Evolutionary conservation across 2,113 vertebrate genomes (phyloP).

Genomic region (Mola mola): DNA sequence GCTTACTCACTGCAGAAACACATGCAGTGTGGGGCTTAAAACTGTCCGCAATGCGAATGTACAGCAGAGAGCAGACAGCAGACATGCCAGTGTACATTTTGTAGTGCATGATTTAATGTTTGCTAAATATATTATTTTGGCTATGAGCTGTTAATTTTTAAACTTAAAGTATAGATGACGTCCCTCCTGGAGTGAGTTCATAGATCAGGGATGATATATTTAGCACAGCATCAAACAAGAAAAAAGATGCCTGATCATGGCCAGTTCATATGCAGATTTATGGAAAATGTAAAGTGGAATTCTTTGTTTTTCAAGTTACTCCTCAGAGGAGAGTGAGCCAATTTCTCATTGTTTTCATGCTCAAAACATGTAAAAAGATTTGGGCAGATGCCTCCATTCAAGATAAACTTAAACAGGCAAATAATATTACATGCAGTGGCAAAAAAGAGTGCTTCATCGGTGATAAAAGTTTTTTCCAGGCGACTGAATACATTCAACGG

Average conservation of each 20-base stretch:
- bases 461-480: constrained; percentile 11
- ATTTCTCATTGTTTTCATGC: not conserved
- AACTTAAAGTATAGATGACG: no score
- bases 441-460: no score
- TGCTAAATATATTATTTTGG: no score
- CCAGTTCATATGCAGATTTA: not conserved
- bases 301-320: not conserved
- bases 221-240: no score
- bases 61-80: no score
- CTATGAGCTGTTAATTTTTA: no score
- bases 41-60: no score
- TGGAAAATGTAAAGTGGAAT: constrained; percentile 13
- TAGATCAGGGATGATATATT: no score
- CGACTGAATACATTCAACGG: constrained; percentile 1
- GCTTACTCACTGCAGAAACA: constrained; percentile 3
- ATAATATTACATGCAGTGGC: no score
- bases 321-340: no score
- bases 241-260: not conserved
- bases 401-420: constrained; percentile 10
- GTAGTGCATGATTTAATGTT: not conserved
- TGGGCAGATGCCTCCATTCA: not conserved
- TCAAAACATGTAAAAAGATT: not conserved
- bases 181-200: no score
- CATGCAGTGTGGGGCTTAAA: not conserved
- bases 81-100: not conserved